Base-by-base conservation (phyloP, 2,797 vertebrate genomes). In the Streptopelia turtur region DNA sequence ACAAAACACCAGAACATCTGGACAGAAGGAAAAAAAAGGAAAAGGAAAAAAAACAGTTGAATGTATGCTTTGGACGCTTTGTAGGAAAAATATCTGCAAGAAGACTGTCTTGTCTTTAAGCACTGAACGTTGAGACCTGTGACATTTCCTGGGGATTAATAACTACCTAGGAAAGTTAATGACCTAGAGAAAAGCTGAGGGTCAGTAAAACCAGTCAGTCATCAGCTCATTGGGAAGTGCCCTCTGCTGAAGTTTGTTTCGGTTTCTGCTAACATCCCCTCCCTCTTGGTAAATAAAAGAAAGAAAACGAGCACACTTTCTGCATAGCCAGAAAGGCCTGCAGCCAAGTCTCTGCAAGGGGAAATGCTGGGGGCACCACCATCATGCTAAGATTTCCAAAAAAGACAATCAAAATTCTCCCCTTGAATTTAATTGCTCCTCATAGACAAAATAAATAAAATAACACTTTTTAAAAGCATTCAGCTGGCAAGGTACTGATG, bases 1-100 rank as follows among this genome's bases (percentile, higher is more conserved):
- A 37, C 18, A 45, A 45, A 45, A 95, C 65, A 89, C 68, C 77
- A 69, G 64, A 94, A 95, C 96, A 97, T 97, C 96, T 97, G 97
- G 94, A 71, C 52, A 37, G 16, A 11, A 31, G 45, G 31, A 53
- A 55, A 55, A 50, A 27, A 50, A 64, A 60, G 7, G 6, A 41
- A 41, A 43, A 18, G 8, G 6, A 88, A 68, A 74, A 82, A 18
- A 41, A 4, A 37, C 59, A 65, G 71, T 21, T 69, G 63, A 81
- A 43, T 91, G 90, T 94, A 60, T 75, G 50, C 85, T 85, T 96
- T 61, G 74, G 96, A 94, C 78, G 63, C 35, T 92, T 91, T 56
- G 30, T 60, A 95, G 95, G 94, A 96, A 95, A 96, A 91, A 90
- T 61, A 59, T 77, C 49, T 94, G 50, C 53, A 84, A 79, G 77